These are phyloP conservation scores for Lepas anatifera DNA, from an alignment of 2,888 invertebrate genomes.

Conservation along the genomic window DNA sequence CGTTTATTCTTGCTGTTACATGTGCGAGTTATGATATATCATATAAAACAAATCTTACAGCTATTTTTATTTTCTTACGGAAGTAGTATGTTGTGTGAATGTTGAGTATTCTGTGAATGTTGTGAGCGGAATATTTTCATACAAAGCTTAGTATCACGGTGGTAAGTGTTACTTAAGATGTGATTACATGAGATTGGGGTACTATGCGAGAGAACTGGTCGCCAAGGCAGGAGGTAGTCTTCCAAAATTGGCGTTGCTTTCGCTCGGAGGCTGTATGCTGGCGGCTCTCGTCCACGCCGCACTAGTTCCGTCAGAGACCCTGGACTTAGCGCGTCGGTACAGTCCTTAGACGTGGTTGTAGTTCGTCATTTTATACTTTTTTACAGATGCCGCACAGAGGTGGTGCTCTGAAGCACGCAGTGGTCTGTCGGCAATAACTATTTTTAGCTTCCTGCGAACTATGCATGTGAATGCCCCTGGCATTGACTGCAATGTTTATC, in stretches of 20 bases:
- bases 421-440: slow-evolving; percentile 11
- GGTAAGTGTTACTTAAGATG: not conserved
- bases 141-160: not conserved
- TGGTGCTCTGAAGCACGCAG: too few species aligned
- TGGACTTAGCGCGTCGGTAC: too few species aligned
- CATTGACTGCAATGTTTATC: too few species aligned
- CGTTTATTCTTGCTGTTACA: not conserved
- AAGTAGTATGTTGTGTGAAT: not conserved
- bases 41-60: not conserved
- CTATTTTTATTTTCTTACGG: not conserved
- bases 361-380: slow-evolving; percentile 6
- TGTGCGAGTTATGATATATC: not conserved
- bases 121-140: not conserved
- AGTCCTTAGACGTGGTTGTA: too few species aligned
- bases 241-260: slow-evolving; percentile 3
- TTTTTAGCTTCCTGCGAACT: not conserved
- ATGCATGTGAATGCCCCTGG: too few species aligned
- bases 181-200: not conserved
- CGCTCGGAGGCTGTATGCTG: too few species aligned
- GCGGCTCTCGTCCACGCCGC: too few species aligned
- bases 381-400: too few species aligned
- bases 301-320: too few species aligned
- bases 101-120: not conserved
- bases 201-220: too few species aligned
- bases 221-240: not conserved